Conservation (phyloP, 1,140 invertebrate genomes). For the Hormaphis cornu region DNA sequence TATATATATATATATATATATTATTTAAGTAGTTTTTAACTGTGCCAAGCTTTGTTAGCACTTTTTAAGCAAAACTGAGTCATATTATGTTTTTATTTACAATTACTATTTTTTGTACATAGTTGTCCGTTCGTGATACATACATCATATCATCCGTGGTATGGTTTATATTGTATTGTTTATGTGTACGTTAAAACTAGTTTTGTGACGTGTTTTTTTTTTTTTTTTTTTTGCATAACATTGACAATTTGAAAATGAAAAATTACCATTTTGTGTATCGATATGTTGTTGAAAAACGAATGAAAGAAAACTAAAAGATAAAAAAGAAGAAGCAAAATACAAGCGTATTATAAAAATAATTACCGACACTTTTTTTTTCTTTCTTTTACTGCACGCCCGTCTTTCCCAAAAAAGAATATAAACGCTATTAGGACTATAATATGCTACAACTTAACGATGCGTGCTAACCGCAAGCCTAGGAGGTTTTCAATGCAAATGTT, state of each 20-base stretch:
- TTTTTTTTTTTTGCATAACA: constrained; percentile 23
- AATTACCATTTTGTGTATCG: constrained; percentile 4
- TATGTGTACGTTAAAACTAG: background rate
- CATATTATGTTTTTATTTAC: background rate
- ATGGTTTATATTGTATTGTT: background rate
- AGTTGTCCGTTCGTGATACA: background rate
- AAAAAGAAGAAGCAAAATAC: background rate
- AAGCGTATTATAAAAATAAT: constrained; percentile 4
- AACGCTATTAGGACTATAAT: too few relatives aligned
- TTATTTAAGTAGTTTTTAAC: constrained; percentile 29
- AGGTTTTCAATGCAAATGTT: background rate
- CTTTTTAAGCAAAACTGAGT: constrained; percentile 29
- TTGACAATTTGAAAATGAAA: constrained; percentile 14
- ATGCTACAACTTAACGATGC: too few relatives aligned
- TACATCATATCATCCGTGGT: background rate
- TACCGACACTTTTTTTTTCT: background rate
- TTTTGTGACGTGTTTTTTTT: constrained; percentile 1
- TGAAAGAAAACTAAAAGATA: background rate
- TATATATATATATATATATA: too few relatives aligned
- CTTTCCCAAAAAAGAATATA: too few relatives aligned
- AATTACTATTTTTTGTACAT: constrained; percentile 20
- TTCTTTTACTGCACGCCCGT: background rate
- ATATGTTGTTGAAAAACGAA: background rate
- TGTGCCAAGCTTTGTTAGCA: constrained; percentile 31
- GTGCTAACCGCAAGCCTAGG: too few relatives aligned